A percentile compares a stretch with the other conserved stretches of the same genome.
Conservation (phyloP, 53 echinoderm and acorn worm species). For the Mesocentrotus franciscanus region DNA sequence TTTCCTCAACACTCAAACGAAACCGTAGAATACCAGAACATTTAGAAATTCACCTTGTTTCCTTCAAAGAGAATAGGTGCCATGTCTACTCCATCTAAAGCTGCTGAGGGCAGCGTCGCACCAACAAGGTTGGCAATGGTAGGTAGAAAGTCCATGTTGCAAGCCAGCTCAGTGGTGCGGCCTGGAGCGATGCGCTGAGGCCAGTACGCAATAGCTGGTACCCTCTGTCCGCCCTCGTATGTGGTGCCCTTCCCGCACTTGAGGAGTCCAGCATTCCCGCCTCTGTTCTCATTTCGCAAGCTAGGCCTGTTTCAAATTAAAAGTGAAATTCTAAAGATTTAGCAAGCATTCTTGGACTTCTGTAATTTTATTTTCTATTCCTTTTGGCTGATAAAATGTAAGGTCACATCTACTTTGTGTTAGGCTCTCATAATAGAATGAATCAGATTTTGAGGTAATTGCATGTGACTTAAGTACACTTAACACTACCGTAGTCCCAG, state of each 20-base stretch:
- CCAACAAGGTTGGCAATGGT: slow-evolving; percentile 86
- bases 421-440: not conserved
- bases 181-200: slow-evolving; percentile 81
- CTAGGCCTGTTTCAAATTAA: slow-evolving; percentile 67
- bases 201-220: slow-evolving; percentile 94
- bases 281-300: slow-evolving; percentile 71
- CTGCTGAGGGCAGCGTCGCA: slow-evolving; percentile 73
- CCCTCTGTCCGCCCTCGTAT: slow-evolving; percentile 94
- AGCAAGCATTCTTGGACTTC: not conserved
- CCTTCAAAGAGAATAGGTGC: slow-evolving; percentile 77
- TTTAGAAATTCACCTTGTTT: slow-evolving; percentile 65
- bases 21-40: too few species aligned
- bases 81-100: slow-evolving; percentile 91
- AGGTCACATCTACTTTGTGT: not conserved
- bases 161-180: slow-evolving; percentile 76
- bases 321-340: not conserved
- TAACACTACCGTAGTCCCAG: too few species aligned
- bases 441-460: not conserved
- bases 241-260: slow-evolving; percentile 97
- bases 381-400: not conserved
- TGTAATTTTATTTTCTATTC: not conserved
- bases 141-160: slow-evolving; percentile 82
- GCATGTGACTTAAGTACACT: too few species aligned
- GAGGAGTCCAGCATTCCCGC: slow-evolving; percentile 92
- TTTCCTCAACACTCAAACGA: too few species aligned